Percentiles rank a stretch among this genome's conserved stretches.
Conservation (phyloP, 2,888 invertebrate species). For the Rotaria macrura region DNA sequence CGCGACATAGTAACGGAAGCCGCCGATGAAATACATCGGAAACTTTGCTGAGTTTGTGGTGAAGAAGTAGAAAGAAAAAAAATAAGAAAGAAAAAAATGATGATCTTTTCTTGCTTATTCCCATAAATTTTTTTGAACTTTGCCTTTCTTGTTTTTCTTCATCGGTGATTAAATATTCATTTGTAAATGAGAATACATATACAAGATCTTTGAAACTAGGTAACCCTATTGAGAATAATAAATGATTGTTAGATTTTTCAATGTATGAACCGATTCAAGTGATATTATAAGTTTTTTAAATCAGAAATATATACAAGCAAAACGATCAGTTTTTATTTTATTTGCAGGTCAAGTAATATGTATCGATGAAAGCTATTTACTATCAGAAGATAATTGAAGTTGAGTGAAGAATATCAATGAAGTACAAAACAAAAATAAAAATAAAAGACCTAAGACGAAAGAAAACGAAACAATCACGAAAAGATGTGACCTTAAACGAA, state of each 20-base stretch:
- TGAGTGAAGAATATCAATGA: background rate
- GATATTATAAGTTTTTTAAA: background rate
- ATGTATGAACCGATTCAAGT: background rate
- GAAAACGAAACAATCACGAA: no score
- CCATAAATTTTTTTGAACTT: no score
- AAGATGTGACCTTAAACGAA: no score
- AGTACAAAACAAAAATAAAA: no score
- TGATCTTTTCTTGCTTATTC: no score
- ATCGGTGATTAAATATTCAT: no score
- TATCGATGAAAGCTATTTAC: background rate
- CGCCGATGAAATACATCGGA: background rate
- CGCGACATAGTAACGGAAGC: background rate
- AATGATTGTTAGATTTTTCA: background rate
- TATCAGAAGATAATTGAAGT: background rate
- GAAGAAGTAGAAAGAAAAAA: background rate
- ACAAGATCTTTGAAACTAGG: no score
- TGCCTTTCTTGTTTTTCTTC: no score
- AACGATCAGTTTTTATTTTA: no score
- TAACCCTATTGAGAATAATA: background rate
- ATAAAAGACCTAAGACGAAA: no score
- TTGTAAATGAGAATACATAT: no score
- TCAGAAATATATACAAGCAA: no score
- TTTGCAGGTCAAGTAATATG: background rate
- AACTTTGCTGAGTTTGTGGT: background rate
- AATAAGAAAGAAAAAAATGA: background rate